Evolutionary conservation across 2,113 vertebrate species (phyloP).

Genomic region (Charadrius vociferus): DNA sequence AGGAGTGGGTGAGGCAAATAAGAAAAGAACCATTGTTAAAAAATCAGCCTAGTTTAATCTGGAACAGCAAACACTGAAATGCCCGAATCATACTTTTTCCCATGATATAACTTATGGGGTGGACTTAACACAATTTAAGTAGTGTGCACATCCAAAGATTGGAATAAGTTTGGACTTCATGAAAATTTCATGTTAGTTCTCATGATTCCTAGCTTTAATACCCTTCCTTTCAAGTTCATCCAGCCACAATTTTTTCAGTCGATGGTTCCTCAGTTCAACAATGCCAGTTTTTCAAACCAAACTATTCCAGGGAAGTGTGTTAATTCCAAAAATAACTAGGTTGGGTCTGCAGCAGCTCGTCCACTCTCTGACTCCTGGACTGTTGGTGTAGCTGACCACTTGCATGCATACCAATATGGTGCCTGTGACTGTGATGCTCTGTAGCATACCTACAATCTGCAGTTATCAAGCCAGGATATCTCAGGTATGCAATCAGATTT

Average conservation of each 20-base stretch:
- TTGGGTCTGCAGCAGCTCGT: not conserved
- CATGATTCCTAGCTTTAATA: not conserved
- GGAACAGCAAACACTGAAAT: not conserved
- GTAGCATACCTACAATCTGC: not conserved
- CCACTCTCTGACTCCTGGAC: not conserved
- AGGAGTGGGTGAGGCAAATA: not conserved
- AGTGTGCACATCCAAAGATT: not conserved
- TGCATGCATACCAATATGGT: not conserved
- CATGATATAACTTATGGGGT: not conserved
- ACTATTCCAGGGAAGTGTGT: not conserved
- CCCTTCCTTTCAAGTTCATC: not conserved
- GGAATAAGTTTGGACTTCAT: not conserved
- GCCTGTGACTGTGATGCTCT: not conserved
- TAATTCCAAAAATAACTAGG: not conserved
- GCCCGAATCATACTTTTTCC: not conserved
- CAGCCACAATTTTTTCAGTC: fast-evolving
- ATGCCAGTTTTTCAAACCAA: not conserved
- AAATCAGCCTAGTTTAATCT: not conserved
- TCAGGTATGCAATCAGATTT: not conserved
- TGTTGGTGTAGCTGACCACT: not conserved
- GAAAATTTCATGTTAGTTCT: not conserved
- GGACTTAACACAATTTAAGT: not conserved
- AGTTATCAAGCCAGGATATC: not conserved
- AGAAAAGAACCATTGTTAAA: slow-evolving; percentile 18
- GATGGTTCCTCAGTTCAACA: not conserved